Evolutionary conservation across 2,888 invertebrate species (phyloP), one percentile per base, ranked within the genome.

Genomic region (Drosophila kanekoi): DNA sequence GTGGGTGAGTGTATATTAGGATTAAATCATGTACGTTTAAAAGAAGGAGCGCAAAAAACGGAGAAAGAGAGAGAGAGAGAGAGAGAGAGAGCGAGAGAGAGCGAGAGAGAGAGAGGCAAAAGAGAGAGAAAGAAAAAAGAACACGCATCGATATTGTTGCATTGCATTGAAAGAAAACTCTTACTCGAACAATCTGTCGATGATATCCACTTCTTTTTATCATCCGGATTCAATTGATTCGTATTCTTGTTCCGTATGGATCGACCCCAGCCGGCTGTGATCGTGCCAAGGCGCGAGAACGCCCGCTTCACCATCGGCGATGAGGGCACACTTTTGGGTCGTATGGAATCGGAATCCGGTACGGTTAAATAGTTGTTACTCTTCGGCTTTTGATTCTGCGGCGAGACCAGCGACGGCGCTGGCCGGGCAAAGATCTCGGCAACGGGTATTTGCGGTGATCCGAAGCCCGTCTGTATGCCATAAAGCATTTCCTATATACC

Each of bases 221-320:
- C 97, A 47, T 97, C 97, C 4, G 95, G 96, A 81, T 96, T 95
- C 71, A 97, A 93, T 66, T 96, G 96, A 63, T 96, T 96, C 2
- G 96, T 95, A 89, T 96, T 96, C 89, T 97, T 97, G 69, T 97
- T 97, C 69, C 97, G 93, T 82, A 97, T 97, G 66, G 97, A 97
- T 47, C 97, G 94, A 1, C 97, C 97, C 97, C 97, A 97, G 47
- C 97, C 97, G 0, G 97, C 97, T 0, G 97, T 97, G 81, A 98
- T 96, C 49, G 96, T 97, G 14, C 97, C 97, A 64, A 98, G 93
- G 16, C 97, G 94, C n/a, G 97, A 97, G 92, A 98, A 97, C 1
- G 98, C 97, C 28, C 98, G 94, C 92, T 97, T 97, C 75, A 98
- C 97, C 97, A 98, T 98, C 33, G 98, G 98, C 44, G 97, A 97